Evolutionary conservation across 2,113 vertebrate genomes (phyloP).

Genomic region (Propithecus coquereli): DNA sequence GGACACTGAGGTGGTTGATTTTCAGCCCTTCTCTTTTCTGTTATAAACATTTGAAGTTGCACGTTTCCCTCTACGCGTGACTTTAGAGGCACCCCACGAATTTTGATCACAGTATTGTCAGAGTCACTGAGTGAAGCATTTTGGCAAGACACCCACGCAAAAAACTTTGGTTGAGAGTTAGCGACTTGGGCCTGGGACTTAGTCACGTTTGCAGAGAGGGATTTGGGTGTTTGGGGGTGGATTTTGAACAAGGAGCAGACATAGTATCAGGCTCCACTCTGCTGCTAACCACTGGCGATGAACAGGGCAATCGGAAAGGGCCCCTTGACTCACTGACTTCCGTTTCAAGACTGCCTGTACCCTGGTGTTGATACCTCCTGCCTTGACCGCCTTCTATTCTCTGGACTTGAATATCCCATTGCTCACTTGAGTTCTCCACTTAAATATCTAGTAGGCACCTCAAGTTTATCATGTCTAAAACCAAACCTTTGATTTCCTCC

Average conservation of each 20-base stretch:
- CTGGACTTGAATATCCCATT: neutral
- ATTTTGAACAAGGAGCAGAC: neutral
- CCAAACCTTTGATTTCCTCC: neutral
- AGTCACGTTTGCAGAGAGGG: neutral
- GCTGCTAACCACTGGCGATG: rapidly evolving
- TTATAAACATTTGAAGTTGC: rapidly evolving
- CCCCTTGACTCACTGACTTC: neutral
- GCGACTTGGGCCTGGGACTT: neutral
- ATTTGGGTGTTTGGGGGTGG: neutral
- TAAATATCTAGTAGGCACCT: too few relatives aligned
- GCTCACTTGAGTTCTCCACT: neutral
- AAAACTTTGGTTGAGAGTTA: neutral
- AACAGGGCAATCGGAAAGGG: neutral
- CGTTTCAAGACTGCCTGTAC: rapidly evolving
- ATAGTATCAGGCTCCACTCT: rapidly evolving
- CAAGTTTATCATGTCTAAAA: neutral
- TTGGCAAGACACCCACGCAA: neutral
- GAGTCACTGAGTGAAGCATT: neutral
- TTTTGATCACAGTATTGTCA: neutral
- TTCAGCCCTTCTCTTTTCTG: neutral
- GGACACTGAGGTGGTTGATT: neutral
- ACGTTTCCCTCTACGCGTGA: neutral
- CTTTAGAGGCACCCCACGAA: neutral
- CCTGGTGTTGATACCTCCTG: rapidly evolving
- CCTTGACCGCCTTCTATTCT: neutral